These are phyloP conservation scores for Balanococcus diminutus DNA, from an alignment of 2,888 invertebrate species.

Conservation along the genomic window DNA sequence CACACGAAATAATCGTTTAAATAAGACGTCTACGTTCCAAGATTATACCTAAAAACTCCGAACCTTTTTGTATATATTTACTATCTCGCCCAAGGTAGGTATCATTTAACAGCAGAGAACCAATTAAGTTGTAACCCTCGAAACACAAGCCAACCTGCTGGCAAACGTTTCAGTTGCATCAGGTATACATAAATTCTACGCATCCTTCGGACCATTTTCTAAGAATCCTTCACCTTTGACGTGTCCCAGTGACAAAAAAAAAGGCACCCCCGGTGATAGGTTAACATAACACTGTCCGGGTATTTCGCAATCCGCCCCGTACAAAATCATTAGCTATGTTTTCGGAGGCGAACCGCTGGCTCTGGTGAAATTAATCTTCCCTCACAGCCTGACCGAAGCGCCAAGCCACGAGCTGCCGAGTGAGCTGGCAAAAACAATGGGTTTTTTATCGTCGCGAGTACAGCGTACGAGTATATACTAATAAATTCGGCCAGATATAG, in stretches of 20 bases:
- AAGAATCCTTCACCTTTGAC: neutral
- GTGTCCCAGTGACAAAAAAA: neutral
- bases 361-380: conserved; percentile 16
- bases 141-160: neutral
- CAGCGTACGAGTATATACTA: too few species aligned
- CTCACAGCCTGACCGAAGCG: neutral
- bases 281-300: too few species aligned
- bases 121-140: neutral
- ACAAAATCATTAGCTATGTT: neutral
- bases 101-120: neutral
- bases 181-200: neutral
- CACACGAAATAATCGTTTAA: neutral
- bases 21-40: neutral
- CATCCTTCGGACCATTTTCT: neutral
- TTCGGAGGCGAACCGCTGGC: neutral
- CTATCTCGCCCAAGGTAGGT: neutral
- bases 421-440: conserved; percentile 26
- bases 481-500: conserved; percentile 32
- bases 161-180: neutral
- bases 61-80: neutral
- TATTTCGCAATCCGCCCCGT: neutral
- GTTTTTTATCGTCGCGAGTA: neutral
- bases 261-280: neutral
- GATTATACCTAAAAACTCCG: neutral
- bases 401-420: neutral